phyloP scores from a whole-genome alignment of 2,113 vertebrate species.

The Microcebus tavaratra region DNA sequence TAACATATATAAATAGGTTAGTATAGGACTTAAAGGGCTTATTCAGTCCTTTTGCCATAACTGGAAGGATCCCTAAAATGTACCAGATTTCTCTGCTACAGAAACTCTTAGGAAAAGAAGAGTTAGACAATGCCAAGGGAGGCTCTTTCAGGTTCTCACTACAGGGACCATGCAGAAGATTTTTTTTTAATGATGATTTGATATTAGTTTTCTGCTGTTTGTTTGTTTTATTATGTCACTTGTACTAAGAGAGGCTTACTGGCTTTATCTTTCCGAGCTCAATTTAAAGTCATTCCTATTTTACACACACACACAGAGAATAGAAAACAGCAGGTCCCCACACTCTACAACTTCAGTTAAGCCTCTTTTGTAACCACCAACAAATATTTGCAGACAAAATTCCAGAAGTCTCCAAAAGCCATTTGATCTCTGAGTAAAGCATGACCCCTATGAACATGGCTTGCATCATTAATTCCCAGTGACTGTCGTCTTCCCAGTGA shows the following conservation, averaged over 20 bases:
- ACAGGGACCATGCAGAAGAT: neutral
- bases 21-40: neutral
- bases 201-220: neutral
- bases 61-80: neutral
- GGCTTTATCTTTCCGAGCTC: neutral
- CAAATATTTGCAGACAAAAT: constrained; percentile 41
- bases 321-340: neutral
- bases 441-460: neutral
- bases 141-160: neutral
- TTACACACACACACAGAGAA: neutral
- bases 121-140: neutral
- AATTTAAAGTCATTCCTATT: constrained; percentile 7
- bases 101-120: neutral
- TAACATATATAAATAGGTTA: neutral
- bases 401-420: neutral
- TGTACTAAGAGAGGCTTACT: neutral
- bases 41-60: neutral
- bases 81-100: neutral
- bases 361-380: constrained; percentile 3
- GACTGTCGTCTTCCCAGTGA: neutral
- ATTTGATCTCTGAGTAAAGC: constrained; percentile 16
- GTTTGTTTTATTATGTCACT: neutral
- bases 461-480: neutral
- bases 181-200: neutral
- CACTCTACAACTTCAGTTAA: neutral